Evolutionary conservation across 2,113 vertebrate species (phyloP).

Genomic region (Erythrolamprus reginae): DNA sequence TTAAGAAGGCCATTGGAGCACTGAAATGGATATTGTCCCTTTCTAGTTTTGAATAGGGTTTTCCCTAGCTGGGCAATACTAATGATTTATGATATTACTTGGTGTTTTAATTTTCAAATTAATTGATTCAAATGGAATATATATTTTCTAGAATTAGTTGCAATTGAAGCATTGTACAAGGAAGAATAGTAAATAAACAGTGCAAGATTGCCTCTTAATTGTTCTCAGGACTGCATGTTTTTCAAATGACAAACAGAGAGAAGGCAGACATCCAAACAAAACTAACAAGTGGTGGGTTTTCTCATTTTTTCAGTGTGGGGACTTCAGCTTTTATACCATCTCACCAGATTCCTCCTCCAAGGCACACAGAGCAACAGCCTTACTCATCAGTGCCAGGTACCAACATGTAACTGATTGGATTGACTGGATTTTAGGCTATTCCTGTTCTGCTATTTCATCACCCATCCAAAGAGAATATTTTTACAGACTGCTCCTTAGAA

Average conservation of each 20-base stretch:
- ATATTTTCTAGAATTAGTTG: neutral
- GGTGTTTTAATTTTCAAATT: neutral
- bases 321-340: conserved; percentile 44
- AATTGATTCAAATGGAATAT: neutral
- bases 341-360: conserved; percentile 52
- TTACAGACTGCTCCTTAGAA: neutral
- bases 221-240: neutral
- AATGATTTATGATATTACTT: neutral
- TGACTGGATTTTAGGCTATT: neutral
- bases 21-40: neutral
- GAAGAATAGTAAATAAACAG: neutral
- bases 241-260: neutral
- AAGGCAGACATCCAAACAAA: neutral
- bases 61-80: neutral
- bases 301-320: conserved; percentile 48
- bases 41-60: neutral
- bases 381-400: conserved; percentile 73
- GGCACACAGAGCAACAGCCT: conserved; percentile 56
- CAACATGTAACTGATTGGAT: neutral
- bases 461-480: neutral
- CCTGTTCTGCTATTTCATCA: neutral
- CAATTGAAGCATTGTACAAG: neutral
- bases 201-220: neutral
- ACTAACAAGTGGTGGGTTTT: neutral
- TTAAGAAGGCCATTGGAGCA: neutral